phyloP scores from a whole-genome alignment of 1,140 invertebrate genomes.

The Hetaerina americana region DNA sequence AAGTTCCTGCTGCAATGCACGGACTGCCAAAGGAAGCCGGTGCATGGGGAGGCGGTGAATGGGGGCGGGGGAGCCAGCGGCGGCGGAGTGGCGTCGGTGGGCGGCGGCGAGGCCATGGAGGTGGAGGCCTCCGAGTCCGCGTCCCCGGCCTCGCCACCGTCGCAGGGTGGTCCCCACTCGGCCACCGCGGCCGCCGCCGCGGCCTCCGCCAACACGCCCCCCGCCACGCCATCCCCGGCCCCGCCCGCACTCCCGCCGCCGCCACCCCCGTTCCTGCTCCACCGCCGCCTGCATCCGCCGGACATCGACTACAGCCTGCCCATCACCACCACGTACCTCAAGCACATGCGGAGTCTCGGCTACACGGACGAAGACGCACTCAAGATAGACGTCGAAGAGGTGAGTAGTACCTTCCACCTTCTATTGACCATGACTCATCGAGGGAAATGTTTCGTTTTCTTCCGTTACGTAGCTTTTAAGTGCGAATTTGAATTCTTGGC shows the following conservation, averaged over 20 bases:
- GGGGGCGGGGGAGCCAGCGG: conserved; percentile 36
- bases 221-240: conserved; percentile 4
- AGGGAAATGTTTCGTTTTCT: background rate
- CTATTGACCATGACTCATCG: background rate
- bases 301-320: conserved; percentile 66
- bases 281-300: conserved; percentile 19
- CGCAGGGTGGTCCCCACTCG: background rate
- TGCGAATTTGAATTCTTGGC: no score
- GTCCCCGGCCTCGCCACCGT: conserved; percentile 9
- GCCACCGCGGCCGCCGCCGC: conserved; percentile 27
- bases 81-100: conserved; percentile 5
- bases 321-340: conserved; percentile 73
- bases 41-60: conserved; percentile 33
- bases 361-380: conserved; percentile 43
- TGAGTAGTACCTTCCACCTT: conserved; percentile 20
- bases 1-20: conserved; percentile 80
- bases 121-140: conserved; percentile 10
- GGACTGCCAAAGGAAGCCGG: conserved; percentile 78
- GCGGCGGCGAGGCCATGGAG: conserved; percentile 1
- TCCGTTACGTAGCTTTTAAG: background rate
- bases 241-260: conserved; percentile 31
- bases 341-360: conserved; percentile 56
- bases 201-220: conserved; percentile 15
- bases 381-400: conserved; percentile 42
- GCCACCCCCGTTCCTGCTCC: conserved; percentile 22